Percentiles rank a stretch among this genome's conserved stretches.
Evolutionary conservation across 2,797 vertebrate genomes (phyloP).

Genomic region (Agapornis canus): DNA sequence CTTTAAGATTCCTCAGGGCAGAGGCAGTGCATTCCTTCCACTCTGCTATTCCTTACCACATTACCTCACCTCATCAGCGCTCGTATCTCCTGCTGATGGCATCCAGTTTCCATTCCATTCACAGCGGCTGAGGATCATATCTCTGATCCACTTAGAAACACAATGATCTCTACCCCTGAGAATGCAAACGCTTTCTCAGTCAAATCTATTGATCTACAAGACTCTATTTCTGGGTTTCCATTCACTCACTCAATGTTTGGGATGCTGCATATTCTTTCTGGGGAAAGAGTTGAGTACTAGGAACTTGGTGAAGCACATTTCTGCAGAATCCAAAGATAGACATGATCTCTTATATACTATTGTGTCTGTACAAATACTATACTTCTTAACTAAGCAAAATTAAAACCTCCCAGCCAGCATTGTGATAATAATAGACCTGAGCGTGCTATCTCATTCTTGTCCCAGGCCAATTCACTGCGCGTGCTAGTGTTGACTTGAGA

Average conservation of each 20-base stretch:
- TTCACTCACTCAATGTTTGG: constrained; percentile 68
- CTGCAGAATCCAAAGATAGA: constrained; percentile 69
- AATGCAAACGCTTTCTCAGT: constrained; percentile 86
- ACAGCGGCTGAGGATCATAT: constrained; percentile 85
- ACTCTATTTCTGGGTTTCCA: constrained; percentile 93
- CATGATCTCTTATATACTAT: background rate
- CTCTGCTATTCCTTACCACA: constrained; percentile 80
- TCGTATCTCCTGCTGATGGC: constrained; percentile 78
- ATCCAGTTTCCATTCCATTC: constrained; percentile 87
- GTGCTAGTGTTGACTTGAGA: background rate
- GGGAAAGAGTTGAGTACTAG: constrained; percentile 48
- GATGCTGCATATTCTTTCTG: constrained; percentile 65
- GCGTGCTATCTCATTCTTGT: background rate
- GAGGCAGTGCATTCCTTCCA: constrained; percentile 72
- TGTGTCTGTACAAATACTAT: background rate
- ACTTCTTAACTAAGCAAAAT: background rate
- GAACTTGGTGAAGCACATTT: constrained; percentile 45
- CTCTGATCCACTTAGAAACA: constrained; percentile 90
- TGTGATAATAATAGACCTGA: background rate
- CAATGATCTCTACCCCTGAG: constrained; percentile 91
- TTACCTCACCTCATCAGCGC: constrained; percentile 82
- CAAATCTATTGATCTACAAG: constrained; percentile 87
- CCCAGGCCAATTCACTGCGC: background rate
- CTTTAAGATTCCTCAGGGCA: constrained; percentile 78
- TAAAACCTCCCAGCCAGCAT: background rate